Evolutionary conservation across 2,888 invertebrate species (phyloP).

Genomic region (Sicus ferrugineus): DNA sequence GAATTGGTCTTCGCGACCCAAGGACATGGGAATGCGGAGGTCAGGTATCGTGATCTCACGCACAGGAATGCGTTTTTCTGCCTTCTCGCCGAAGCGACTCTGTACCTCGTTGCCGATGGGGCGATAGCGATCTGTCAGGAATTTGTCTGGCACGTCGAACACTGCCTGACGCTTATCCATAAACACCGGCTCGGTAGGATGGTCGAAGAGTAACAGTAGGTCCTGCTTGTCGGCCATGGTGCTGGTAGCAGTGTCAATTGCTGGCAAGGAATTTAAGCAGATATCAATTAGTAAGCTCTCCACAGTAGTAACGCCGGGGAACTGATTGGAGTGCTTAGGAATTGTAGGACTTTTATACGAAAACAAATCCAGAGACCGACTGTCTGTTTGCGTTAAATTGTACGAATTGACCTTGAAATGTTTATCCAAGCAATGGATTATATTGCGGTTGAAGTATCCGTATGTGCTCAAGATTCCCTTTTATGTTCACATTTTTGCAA

Average conservation of each 20-base stretch:
- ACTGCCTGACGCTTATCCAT: slow-evolving; percentile 74
- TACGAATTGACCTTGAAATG: no score
- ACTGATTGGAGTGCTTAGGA: no score
- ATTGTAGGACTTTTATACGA: no score
- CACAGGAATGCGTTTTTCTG: slow-evolving; percentile 67
- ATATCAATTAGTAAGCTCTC: not conserved
- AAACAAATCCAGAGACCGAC: no score
- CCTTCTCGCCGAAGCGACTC: slow-evolving; percentile 69
- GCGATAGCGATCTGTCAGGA: slow-evolving; percentile 68
- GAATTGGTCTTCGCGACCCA: slow-evolving; percentile 73
- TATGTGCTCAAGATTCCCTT: no score
- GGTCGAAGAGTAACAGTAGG: slow-evolving; percentile 74
- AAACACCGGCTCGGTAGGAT: slow-evolving; percentile 80
- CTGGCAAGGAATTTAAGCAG: no score
- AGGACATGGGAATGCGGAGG: slow-evolving; percentile 69
- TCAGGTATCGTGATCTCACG: slow-evolving; percentile 73
- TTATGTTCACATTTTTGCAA: no score
- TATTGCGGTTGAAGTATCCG: no score
- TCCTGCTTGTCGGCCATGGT: slow-evolving; percentile 66
- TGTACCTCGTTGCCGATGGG: slow-evolving; percentile 67
- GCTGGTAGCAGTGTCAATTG: not conserved
- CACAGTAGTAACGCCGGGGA: slow-evolving; percentile 35
- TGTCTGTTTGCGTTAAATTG: no score
- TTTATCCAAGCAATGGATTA: no score
- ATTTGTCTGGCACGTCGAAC: slow-evolving; percentile 72